Percentiles rank a stretch among this genome's conserved stretches.
Evolutionary conservation across 2,888 invertebrate species (phyloP).

Genomic region (Pammene aurita): DNA sequence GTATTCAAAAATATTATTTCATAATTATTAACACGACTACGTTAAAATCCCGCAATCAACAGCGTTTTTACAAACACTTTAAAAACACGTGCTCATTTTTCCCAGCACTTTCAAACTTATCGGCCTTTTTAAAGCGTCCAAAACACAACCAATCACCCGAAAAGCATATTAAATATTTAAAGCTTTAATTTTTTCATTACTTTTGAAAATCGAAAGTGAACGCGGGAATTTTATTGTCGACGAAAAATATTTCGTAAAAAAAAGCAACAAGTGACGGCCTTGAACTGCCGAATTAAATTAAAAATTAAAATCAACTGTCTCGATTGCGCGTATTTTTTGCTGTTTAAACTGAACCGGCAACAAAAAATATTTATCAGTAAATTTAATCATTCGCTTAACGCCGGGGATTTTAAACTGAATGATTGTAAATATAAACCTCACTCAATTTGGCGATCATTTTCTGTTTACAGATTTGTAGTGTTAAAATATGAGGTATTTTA

Average conservation of each 20-base stretch:
- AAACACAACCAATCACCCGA: constrained; percentile 19
- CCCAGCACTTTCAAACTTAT: constrained; percentile 26
- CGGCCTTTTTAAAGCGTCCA: constrained; percentile 6
- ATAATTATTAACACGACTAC: not conserved
- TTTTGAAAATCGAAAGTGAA: constrained; percentile 25
- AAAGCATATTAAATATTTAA: constrained; percentile 21
- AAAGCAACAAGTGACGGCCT: constrained; percentile 37
- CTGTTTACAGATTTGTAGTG: constrained; percentile 11
- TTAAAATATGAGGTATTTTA: constrained; percentile 4
- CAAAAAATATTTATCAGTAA: constrained; percentile 40
- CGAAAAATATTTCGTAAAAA: constrained; percentile 33
- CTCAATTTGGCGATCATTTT: constrained; percentile 35
- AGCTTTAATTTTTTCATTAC: constrained; percentile 25
- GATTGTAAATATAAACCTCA: constrained; percentile 35
- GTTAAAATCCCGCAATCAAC: not conserved
- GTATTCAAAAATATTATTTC: not conserved
- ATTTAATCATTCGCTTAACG: constrained; percentile 33
- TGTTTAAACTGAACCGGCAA: constrained; percentile 29
- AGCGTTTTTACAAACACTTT: constrained; percentile 18
- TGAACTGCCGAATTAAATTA: constrained; percentile 34
- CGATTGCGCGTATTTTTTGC: constrained; percentile 34
- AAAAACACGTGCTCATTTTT: constrained; percentile 13
- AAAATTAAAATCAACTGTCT: constrained; percentile 33
- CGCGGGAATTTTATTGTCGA: constrained; percentile 10
- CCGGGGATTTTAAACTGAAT: constrained; percentile 32